Evolutionary conservation across 2,113 vertebrate genomes (phyloP).

Genomic region (Genyomyrus donnyi): DNA sequence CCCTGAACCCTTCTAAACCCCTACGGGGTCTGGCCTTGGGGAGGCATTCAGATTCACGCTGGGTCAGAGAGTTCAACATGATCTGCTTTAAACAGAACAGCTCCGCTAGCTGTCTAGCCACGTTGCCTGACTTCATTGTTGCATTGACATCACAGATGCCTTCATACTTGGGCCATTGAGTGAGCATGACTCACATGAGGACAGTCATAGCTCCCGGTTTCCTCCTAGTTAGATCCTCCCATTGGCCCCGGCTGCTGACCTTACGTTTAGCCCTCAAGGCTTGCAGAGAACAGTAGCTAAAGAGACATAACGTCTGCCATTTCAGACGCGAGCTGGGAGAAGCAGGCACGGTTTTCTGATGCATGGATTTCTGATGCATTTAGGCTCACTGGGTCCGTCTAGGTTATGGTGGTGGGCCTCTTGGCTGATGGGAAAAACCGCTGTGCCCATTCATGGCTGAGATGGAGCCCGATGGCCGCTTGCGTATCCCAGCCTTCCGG

Average conservation of each 20-base stretch:
- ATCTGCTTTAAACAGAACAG: neutral
- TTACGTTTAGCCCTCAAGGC: neutral
- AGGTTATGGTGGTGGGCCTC: neutral
- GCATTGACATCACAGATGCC: neutral
- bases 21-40: neutral
- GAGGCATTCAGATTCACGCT: slow-evolving; percentile 17
- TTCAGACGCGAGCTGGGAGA: neutral
- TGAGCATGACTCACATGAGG: neutral
- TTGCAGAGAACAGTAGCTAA: neutral
- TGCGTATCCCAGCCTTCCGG: neutral
- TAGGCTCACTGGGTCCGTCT: neutral
- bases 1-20: no score
- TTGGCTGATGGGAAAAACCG: neutral
- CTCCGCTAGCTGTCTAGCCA: neutral
- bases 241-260: neutral
- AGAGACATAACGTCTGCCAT: neutral
- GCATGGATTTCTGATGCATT: neutral
- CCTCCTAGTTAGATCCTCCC: neutral
- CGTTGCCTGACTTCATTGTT: neutral
- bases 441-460: neutral
- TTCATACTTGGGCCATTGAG: neutral
- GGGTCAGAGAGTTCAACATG: neutral
- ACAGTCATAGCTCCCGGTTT: neutral
- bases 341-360: neutral
- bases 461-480: neutral